Percentiles rank a stretch among this genome's conserved stretches.
Conservation (phyloP, 2,797 vertebrate species). For the Setipinna tenuifilis region DNA sequence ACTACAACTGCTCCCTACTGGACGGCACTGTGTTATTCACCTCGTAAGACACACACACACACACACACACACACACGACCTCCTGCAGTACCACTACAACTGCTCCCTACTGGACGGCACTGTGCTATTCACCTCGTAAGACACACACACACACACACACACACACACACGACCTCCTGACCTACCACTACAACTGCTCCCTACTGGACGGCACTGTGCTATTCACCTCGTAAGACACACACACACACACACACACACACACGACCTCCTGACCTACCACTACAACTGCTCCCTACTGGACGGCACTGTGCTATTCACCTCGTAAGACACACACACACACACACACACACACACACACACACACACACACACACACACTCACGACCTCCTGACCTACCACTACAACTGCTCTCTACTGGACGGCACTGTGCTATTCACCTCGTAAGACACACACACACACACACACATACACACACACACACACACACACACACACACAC, state of each 20-base stretch:
- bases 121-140: no score
- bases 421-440: slow-evolving; percentile 88
- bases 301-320: slow-evolving; percentile 72
- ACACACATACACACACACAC: slow-evolving; percentile 27
- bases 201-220: no score
- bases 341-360: slow-evolving; percentile 40
- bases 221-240: no score
- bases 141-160: no score
- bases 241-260: no score
- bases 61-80: no score
- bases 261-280: slow-evolving; percentile 75
- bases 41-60: slow-evolving; percentile 67
- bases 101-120: no score
- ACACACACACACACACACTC: slow-evolving; percentile 24
- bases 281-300: slow-evolving; percentile 95
- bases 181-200: no score
- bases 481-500: slow-evolving; percentile 48
- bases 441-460: slow-evolving; percentile 64
- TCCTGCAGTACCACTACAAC: no score
- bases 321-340: no score
- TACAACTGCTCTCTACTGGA: slow-evolving; percentile 95
- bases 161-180: no score
- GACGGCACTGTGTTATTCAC: slow-evolving; percentile 87
- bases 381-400: slow-evolving; percentile 89
- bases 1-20: no score